A percentile compares a stretch with the other conserved stretches of the same genome.
These are phyloP conservation scores for Tanaodytes sp. DNA, from an alignment of 2,888 invertebrate species.

Conservation along the genomic window DNA sequence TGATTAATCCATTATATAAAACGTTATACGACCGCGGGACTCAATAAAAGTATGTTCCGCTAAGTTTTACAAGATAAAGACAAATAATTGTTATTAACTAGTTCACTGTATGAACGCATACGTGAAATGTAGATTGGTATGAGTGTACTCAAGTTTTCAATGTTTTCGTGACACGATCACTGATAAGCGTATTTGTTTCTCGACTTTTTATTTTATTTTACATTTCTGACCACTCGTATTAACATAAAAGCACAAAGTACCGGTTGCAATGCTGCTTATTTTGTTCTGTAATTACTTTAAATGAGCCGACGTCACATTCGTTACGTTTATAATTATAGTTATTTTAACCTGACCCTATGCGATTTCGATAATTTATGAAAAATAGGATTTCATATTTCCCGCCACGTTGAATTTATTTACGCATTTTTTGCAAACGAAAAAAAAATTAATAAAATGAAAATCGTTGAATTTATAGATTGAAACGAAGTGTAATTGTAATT, in stretches of 20 bases:
- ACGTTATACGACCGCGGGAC: too few relatives aligned
- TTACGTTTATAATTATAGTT: constrained; percentile 37
- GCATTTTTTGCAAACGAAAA: too few relatives aligned
- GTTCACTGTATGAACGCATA: constrained; percentile 2
- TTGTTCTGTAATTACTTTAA: constrained; percentile 41
- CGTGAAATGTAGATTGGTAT: constrained; percentile 29
- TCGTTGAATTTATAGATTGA: too few relatives aligned
- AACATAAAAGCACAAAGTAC: constrained; percentile 47
- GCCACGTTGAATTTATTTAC: too few relatives aligned
- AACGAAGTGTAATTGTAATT: too few relatives aligned
- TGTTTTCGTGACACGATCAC: constrained; percentile 49
- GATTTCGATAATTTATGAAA: too few relatives aligned
- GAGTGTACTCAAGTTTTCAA: constrained; percentile 46
- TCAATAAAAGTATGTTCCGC: too few relatives aligned
- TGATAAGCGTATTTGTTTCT: constrained; percentile 54
- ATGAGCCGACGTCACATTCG: constrained; percentile 35
- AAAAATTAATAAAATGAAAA: too few relatives aligned
- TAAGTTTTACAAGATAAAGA: too few relatives aligned
- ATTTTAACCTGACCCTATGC: background rate
- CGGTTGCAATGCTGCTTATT: constrained; percentile 39
- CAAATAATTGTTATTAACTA: constrained; percentile 38
- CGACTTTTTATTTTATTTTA: constrained; percentile 37
- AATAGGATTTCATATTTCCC: too few relatives aligned
- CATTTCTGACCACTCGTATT: constrained; percentile 28
- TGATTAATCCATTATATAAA: too few relatives aligned